Base-by-base conservation (phyloP, 2,113 vertebrate genomes). In the Prunella fulvescens region DNA sequence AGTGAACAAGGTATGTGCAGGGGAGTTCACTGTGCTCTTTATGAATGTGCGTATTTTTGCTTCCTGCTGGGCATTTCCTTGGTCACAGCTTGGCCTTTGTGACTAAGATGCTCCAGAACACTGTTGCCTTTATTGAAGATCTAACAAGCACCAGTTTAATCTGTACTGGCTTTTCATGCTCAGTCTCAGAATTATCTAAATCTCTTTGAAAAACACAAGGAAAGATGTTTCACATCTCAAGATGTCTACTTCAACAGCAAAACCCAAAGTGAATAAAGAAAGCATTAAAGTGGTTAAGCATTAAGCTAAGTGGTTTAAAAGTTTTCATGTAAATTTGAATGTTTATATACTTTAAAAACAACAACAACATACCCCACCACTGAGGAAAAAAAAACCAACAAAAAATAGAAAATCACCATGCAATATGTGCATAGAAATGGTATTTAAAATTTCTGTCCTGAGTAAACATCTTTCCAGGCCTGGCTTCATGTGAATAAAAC, bases 371-470 rank as follows among this genome's bases (percentile, higher is more conserved):
- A 8, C 2, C 13, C 18, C 12, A 37, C 23, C n/a, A 48, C 8
- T 0, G 3, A 45, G 3, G 17, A 29, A 10, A 16, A 19, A 5
- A 19, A 24, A 12, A 9, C 25, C 5, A 12, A 20, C 3, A 10
- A 4, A 16, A 6, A 5, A 13, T 4, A 6, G 19, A 18, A 33
- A 7, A 22, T 0, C 3, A 13, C 11, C n/a, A n/a, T 20, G 26
- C 0, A 0, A 22, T 44, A 24, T 44, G 5, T 66, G 14, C 28
- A 33, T 33, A 45, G 12, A 83, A 78, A 28, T 19, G 3, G 3
- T 29, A 28, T 88, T 90, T 85, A 16, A 88, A 79, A 33, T 44
- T 5, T 44, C n/a, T 90, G 37, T 64, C 48, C 23, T 79, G 28
- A 74, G 54, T 76, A 45, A 90, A 25, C 8, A 14, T 47, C 11